Conservation (phyloP, 2,797 vertebrate species). For the Sternarchorhynchus goeldii region DNA sequence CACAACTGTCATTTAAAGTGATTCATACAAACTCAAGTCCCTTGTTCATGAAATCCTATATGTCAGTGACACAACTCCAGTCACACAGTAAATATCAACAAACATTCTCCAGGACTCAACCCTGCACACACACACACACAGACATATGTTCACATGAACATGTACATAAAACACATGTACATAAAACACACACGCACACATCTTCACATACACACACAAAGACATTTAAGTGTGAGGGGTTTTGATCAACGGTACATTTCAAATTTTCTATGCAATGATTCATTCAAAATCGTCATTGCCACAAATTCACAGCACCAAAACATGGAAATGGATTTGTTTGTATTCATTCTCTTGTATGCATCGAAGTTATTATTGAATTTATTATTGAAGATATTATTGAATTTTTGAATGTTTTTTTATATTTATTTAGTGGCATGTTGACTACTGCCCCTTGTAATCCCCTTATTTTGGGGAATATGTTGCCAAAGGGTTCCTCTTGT, state of each 20-base stretch:
- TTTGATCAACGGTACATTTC: conserved; percentile 82
- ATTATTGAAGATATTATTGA: conserved; percentile 69
- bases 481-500: conserved; percentile 93
- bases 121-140: conserved; percentile 44
- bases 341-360: conserved; percentile 84
- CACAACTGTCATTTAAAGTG: conserved; percentile 84
- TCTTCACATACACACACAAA: conserved; percentile 33
- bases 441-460: conserved; percentile 76
- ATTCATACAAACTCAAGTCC: conserved; percentile 73
- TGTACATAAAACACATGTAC: not conserved
- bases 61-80: not conserved
- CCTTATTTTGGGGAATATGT: conserved; percentile 80
- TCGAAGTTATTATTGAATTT: conserved; percentile 76
- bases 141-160: conserved; percentile 38
- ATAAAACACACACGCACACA: conserved; percentile 12
- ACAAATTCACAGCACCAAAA: conserved; percentile 78
- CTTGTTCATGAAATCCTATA: conserved; percentile 61
- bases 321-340: conserved; percentile 80
- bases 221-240: conserved; percentile 63
- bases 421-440: conserved; percentile 91
- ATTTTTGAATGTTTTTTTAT: conserved; percentile 71
- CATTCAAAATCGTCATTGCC: conserved; percentile 81
- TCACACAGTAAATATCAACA: conserved; percentile 36
- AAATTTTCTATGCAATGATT: conserved; percentile 99
- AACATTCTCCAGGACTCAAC: conserved; percentile 33